These are phyloP conservation scores for Euura lappo DNA, from an alignment of 1,140 invertebrate species.

Conservation along the genomic window DNA sequence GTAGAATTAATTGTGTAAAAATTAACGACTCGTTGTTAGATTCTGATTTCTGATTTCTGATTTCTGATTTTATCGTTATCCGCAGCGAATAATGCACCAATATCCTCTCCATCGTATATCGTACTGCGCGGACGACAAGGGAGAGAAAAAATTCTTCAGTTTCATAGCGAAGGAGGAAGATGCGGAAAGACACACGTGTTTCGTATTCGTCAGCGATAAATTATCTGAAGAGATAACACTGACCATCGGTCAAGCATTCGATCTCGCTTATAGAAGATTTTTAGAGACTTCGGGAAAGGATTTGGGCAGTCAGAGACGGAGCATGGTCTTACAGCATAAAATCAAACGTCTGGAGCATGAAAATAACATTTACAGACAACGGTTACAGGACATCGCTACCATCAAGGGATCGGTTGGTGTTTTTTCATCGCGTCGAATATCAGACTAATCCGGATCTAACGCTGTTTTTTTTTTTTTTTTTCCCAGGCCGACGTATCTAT, in stretches of 20 bases:
- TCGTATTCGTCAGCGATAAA: conserved; percentile 96
- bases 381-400: conserved; percentile 66
- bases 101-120: conserved; percentile 97
- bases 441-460: too few relatives aligned
- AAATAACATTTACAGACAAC: conserved; percentile 71
- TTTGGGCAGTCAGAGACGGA: conserved; percentile 73
- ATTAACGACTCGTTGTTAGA: background rate
- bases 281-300: conserved; percentile 80
- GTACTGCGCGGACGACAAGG: conserved; percentile 97
- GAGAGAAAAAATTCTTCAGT: conserved; percentile 95
- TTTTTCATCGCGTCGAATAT: background rate
- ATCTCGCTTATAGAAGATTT: conserved; percentile 91
- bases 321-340: conserved; percentile 75
- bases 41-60: conserved; percentile 31
- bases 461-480: background rate
- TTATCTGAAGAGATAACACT: conserved; percentile 95
- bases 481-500: conserved; percentile 60
- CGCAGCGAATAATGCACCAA: conserved; percentile 84
- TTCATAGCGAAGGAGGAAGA: conserved; percentile 93
- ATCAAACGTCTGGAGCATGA: conserved; percentile 76
- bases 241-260: conserved; percentile 97
- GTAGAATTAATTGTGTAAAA: conserved; percentile 28
- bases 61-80: conserved; percentile 30
- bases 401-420: conserved; percentile 56
- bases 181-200: conserved; percentile 89